phyloP scores from a whole-genome alignment of 2,888 invertebrate genomes.

The Argyresthia goedartella region DNA sequence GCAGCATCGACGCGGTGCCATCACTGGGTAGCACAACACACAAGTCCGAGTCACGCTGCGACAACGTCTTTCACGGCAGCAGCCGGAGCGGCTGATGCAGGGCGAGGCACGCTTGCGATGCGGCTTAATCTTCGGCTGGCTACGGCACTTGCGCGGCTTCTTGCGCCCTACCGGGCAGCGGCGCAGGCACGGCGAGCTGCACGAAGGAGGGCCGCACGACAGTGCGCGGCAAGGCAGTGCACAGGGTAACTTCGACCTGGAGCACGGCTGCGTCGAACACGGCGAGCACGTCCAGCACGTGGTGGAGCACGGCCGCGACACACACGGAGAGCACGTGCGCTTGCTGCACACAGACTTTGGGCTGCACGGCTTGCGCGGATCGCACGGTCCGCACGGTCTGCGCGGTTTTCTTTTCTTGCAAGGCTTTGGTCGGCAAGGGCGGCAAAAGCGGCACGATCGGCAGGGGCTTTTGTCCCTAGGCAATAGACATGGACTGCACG shows the following conservation, averaged over 20 bases:
- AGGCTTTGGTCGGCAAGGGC: background rate
- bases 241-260: background rate
- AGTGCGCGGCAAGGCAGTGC: background rate
- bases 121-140: conserved; percentile 38
- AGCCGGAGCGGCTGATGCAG: conserved; percentile 36
- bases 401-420: background rate
- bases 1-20: no score
- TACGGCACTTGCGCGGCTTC: conserved; percentile 28
- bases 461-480: background rate
- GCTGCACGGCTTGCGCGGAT: background rate
- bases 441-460: background rate
- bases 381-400: background rate
- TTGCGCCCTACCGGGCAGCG: conserved; percentile 39
- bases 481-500: background rate
- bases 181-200: conserved; percentile 38
- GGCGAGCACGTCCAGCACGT: background rate
- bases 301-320: background rate
- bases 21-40: no score
- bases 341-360: background rate
- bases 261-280: conserved; percentile 18
- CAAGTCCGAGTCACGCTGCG: conserved; percentile 10
- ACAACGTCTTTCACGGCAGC: conserved; percentile 23
- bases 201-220: conserved; percentile 21
- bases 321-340: no score
- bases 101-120: conserved; percentile 42